Evolutionary conservation across 2,888 invertebrate genomes (phyloP).

Genomic region (Carabus problematicus): DNA sequence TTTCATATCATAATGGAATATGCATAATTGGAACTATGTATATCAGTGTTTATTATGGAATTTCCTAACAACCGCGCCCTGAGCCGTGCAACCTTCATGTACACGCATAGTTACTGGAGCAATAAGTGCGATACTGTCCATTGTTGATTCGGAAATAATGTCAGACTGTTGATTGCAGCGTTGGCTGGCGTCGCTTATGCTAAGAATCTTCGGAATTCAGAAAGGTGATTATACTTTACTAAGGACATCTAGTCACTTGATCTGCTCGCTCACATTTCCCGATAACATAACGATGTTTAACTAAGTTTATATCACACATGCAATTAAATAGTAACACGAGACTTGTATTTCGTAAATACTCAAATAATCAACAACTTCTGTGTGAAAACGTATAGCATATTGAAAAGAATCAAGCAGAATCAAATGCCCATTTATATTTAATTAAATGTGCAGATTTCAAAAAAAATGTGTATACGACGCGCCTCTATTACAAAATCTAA

Average conservation of each 20-base stretch:
- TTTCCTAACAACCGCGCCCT: neutral
- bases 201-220: conserved; percentile 15
- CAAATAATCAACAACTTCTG: too few relatives aligned
- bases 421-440: neutral
- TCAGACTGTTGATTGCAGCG: too few relatives aligned
- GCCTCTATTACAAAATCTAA: conserved; percentile 26
- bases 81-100: neutral
- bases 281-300: conserved; percentile 1
- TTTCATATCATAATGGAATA: too few relatives aligned
- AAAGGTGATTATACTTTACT: conserved; percentile 20
- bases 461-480: conserved; percentile 13
- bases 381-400: too few relatives aligned
- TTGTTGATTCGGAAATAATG: conserved; percentile 5
- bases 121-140: too few relatives aligned
- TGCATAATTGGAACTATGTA: neutral
- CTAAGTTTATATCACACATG: neutral
- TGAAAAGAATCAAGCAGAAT: neutral
- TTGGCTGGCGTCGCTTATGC: neutral
- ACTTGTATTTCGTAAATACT: too few relatives aligned
- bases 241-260: conserved; percentile 21
- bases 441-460: neutral
- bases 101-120: neutral
- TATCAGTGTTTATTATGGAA: neutral
- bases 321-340: too few relatives aligned
- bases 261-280: conserved; percentile 11